Base-by-base conservation (phyloP, 2,888 invertebrate genomes). In the Chromoteleia sp. region DNA sequence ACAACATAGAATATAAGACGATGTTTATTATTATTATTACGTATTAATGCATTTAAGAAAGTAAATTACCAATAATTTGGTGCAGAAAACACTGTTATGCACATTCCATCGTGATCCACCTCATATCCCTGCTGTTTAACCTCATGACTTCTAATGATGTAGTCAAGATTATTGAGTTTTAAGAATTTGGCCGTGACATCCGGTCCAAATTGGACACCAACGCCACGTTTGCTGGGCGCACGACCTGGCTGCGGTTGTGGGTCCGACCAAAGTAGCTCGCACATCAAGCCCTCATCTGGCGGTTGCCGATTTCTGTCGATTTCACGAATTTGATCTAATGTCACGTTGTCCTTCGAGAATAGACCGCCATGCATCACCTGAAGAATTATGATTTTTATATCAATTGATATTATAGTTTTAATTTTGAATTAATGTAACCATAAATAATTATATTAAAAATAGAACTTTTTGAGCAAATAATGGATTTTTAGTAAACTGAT, bases 31-130 rank as follows among this genome's bases (percentile, higher is more conserved):
- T n/a, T n/a, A n/a, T n/a, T n/a, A n/a, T n/a, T n/a, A n/a, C n/a
- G n/a, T n/a, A n/a, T n/a, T n/a, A n/a, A 52, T 6, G 6, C 2
- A 7, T 6, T 25, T 25, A 39, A 61, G 4, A 17, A 45, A 45
- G 1, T 7, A 5, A 91, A 92, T 92, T 92, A 98, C 98, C 99
- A 99, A 94, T 99, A 99, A 92, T 99, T 99, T 84, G 99, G 99
- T 86, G 99, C 99, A 0, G 99, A 99, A 94, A 99, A 99, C 54
- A 99, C 98, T 8, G 99, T 99, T 90, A 99, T 97, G 91, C 99
- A 99, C 90, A 97, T 97, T 36, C 98, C 98, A 89, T 97, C 95
- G 91, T 99, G 99, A 25, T 97, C 96, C 48, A 97, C 93, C 92
- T 99, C 99, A 90, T 98, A 99, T 0, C 99, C 99, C 71, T 97